Conservation (phyloP, 2,113 vertebrate species). For the Barbus barbus region DNA sequence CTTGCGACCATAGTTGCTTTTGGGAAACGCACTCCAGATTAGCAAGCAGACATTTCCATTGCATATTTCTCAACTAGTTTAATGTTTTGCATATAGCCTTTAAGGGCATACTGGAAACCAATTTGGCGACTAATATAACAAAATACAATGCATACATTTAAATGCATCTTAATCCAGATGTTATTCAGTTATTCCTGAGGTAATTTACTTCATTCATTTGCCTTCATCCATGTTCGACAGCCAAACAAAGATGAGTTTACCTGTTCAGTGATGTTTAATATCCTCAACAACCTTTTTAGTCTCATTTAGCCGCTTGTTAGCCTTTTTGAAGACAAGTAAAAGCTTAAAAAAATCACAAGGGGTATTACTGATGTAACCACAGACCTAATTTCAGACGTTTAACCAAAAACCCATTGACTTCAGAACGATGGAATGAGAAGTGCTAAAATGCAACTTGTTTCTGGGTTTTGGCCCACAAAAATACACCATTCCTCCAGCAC, state of each 20-base stretch:
- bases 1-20: too few species aligned
- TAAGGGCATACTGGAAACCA: neutral
- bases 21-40: too few species aligned
- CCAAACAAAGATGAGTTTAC: neutral
- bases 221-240: neutral
- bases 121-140: neutral
- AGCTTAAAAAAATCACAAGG: neutral
- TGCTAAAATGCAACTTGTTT: neutral
- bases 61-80: neutral
- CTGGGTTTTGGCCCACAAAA: neutral
- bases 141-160: neutral
- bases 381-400: neutral
- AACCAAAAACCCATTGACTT: neutral
- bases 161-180: neutral
- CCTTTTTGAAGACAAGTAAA: neutral
- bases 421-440: neutral
- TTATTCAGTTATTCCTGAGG: neutral
- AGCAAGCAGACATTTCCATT: neutral
- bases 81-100: neutral
- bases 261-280: neutral
- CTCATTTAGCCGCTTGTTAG: neutral
- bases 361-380: neutral
- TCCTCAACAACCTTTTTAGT: neutral
- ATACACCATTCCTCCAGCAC: neutral
- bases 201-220: neutral